Evolutionary conservation across 2,113 vertebrate genomes (phyloP).

Genomic region (Spea multiplicata): DNA sequence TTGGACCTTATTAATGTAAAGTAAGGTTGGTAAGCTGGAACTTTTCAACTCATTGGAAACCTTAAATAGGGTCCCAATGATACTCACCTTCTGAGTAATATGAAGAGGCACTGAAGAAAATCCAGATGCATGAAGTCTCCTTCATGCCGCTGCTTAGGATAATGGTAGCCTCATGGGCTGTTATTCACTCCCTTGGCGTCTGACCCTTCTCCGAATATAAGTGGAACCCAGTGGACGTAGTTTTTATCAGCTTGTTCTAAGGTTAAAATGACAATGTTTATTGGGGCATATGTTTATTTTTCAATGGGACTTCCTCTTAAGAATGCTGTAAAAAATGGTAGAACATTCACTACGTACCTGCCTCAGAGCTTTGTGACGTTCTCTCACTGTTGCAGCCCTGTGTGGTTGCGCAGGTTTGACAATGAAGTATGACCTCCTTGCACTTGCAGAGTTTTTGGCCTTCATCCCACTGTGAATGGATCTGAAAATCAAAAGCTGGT

Average conservation of each 20-base stretch:
- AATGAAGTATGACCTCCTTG: conserved; percentile 6
- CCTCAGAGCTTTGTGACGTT: conserved; percentile 10
- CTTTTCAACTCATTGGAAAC: too few relatives aligned
- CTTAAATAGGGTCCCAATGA: background rate
- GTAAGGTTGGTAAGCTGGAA: too few relatives aligned
- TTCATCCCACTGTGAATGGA: background rate
- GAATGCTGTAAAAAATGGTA: too few relatives aligned
- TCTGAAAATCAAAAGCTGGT: conserved; percentile 6
- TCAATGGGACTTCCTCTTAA: too few relatives aligned
- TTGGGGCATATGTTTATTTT: too few relatives aligned
- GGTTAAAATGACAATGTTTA: background rate
- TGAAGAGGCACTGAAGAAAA: conserved; percentile 25
- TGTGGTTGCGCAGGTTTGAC: conserved; percentile 9
- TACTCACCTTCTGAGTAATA: conserved; percentile 10
- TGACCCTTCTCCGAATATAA: background rate
- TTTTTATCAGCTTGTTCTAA: conserved; percentile 2
- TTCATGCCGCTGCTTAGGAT: background rate
- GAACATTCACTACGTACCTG: conserved; percentile 13
- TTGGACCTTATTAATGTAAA: too few relatives aligned
- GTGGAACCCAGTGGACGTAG: background rate
- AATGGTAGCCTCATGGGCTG: conserved; percentile 10
- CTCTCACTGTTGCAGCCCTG: conserved; percentile 4
- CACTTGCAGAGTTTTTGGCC: conserved; percentile 19
- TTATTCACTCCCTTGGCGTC: background rate
- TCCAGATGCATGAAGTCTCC: background rate